Conservation (phyloP, 2,797 vertebrate genomes). For the Phoxinus dragarum region DNA sequence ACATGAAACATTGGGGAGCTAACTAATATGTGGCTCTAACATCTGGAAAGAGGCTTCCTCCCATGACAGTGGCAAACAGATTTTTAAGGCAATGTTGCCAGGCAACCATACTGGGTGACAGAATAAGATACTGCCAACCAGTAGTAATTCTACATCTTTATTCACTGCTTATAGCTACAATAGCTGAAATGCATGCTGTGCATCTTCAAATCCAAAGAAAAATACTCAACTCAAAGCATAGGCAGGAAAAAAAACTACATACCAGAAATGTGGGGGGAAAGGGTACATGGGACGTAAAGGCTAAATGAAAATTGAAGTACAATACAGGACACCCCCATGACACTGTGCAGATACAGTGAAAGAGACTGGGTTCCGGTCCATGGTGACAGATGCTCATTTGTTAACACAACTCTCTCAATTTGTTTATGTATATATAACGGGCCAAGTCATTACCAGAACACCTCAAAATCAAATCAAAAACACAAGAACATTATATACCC, state of each 20-base stretch:
- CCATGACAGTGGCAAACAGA: background rate
- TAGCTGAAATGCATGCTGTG: background rate
- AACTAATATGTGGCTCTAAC: background rate
- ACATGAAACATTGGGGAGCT: background rate
- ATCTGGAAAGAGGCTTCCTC: slow-evolving; percentile 18
- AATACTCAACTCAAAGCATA: background rate
- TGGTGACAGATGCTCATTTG: slow-evolving; percentile 29
- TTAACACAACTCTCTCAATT: background rate
- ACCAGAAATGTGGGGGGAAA: background rate
- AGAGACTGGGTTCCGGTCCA: background rate
- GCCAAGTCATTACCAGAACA: background rate
- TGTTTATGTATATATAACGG: background rate
- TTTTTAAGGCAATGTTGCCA: slow-evolving; percentile 35
- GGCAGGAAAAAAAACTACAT: background rate
- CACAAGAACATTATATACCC: background rate
- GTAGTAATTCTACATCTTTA: background rate
- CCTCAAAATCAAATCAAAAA: slow-evolving; percentile 15
- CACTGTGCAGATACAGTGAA: background rate
- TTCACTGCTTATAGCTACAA: background rate
- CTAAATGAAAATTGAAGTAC: background rate
- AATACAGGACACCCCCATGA: background rate
- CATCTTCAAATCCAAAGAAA: background rate
- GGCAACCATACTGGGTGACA: slow-evolving; percentile 11
- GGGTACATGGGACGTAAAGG: background rate
- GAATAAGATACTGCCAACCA: slow-evolving; percentile 15